These are phyloP conservation scores for Oscheius sp. DNA, from an alignment of 2,888 invertebrate genomes.

Conservation along the genomic window DNA sequence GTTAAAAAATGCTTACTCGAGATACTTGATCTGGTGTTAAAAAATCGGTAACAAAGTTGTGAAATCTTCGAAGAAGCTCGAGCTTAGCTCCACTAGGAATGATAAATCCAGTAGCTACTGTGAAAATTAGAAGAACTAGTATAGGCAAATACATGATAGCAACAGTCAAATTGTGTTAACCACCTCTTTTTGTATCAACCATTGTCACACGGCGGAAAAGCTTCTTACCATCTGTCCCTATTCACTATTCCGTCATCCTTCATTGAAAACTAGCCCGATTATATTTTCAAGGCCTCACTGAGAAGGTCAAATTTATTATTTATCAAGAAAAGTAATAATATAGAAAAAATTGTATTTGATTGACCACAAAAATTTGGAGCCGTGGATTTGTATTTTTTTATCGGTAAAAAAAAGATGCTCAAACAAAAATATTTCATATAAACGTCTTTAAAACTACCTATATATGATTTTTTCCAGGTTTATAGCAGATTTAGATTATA, in stretches of 20 bases:
- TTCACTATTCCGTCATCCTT: background rate
- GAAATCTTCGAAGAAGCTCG: slow-evolving; percentile 7
- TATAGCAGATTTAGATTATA: too few relatives aligned
- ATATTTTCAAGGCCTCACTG: background rate
- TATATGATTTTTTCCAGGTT: too few relatives aligned
- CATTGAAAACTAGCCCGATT: background rate
- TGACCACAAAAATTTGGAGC: too few relatives aligned
- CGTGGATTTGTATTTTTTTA: too few relatives aligned
- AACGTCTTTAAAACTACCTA: too few relatives aligned
- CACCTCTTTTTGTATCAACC: background rate
- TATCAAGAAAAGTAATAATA: too few relatives aligned
- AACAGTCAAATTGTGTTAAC: too few relatives aligned
- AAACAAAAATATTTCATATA: too few relatives aligned
- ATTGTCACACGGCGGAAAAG: background rate
- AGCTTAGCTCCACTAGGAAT: slow-evolving; percentile 16
- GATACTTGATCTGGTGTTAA: slow-evolving; percentile 22
- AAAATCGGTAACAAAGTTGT: slow-evolving; percentile 19
- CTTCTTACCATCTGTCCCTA: background rate
- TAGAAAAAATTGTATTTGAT: too few relatives aligned
- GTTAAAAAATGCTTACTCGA: background rate
- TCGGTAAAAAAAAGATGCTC: too few relatives aligned
- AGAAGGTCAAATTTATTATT: too few relatives aligned
- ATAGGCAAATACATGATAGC: background rate
- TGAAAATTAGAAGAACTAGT: background rate
- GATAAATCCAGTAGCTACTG: background rate